Evolutionary conservation across 2,888 invertebrate genomes (phyloP).

Genomic region (Oscheius sp.): DNA sequence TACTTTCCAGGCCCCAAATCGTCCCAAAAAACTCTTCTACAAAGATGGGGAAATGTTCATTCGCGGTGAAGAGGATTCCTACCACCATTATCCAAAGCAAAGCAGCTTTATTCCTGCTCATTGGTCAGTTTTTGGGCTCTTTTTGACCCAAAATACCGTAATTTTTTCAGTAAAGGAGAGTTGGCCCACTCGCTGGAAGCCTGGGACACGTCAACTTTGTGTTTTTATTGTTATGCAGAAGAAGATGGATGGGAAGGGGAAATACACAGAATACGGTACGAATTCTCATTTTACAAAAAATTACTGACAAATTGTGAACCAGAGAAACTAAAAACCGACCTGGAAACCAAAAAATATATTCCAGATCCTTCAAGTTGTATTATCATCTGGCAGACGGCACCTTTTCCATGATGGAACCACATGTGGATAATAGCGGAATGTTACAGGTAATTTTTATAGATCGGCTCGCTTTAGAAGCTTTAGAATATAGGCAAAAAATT

Average conservation of each 20-base stretch:
- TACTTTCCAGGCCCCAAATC: background rate
- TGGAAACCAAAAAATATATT: background rate
- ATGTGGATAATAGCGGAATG: slow-evolving; percentile 50
- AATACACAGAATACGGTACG: slow-evolving; percentile 45
- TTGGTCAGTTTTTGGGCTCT: background rate
- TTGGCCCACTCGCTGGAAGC: slow-evolving; percentile 26
- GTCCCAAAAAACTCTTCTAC: slow-evolving; percentile 32
- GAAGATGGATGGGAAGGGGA: slow-evolving; percentile 52
- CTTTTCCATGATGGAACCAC: slow-evolving; percentile 50
- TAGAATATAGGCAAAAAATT: too few species aligned
- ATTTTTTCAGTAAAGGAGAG: slow-evolving; percentile 37
- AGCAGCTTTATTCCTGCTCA: slow-evolving; percentile 27
- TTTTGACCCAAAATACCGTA: too few species aligned
- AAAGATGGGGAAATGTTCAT: slow-evolving; percentile 40
- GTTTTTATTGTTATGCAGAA: slow-evolving; percentile 52
- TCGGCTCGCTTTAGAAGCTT: too few species aligned
- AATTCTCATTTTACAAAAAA: background rate
- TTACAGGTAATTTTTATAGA: slow-evolving; percentile 40
- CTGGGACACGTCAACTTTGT: slow-evolving; percentile 38
- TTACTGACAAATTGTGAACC: background rate
- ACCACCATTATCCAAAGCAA: slow-evolving; percentile 13
- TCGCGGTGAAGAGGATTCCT: slow-evolving; percentile 13
- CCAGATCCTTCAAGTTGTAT: slow-evolving; percentile 49
- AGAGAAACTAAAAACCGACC: background rate
- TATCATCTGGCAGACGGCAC: slow-evolving; percentile 53